These are phyloP conservation scores for Malaclemys terrapin DNA, from an alignment of 2,113 vertebrate species.

Conservation along the genomic window DNA sequence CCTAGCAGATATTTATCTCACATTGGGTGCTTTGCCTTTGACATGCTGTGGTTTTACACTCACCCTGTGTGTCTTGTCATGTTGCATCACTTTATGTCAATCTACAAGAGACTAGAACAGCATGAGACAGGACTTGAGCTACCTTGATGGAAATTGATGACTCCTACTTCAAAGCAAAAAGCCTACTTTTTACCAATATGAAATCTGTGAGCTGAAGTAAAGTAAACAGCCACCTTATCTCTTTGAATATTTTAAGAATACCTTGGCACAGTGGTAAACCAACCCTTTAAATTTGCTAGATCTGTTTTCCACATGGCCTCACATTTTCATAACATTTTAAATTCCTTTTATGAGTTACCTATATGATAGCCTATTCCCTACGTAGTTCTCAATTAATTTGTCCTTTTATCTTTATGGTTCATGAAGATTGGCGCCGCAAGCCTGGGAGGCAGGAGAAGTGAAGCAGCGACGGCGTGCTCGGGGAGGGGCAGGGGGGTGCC, in stretches of 20 bases:
- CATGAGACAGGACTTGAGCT: neutral
- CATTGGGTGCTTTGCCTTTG: neutral
- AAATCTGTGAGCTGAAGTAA: neutral
- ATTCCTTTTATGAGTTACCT: neutral
- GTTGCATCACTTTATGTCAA: neutral
- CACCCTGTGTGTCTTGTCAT: neutral
- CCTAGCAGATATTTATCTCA: constrained; percentile 21
- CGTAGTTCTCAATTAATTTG: neutral
- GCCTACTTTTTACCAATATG: neutral
- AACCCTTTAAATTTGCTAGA: neutral
- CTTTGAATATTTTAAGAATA: neutral
- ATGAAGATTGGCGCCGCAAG: neutral
- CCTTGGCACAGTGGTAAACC: neutral
- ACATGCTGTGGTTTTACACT: neutral
- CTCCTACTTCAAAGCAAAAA: neutral
- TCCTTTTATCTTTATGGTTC: neutral
- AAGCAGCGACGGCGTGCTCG: too few species aligned
- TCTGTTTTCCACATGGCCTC: neutral
- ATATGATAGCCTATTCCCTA: neutral
- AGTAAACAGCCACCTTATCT: neutral
- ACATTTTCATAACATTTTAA: neutral
- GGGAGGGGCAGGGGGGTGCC: too few species aligned
- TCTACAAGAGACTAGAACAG: neutral
- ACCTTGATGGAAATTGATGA: neutral
- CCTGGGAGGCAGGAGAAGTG: too few species aligned